Conservation (phyloP, 2,888 invertebrate species). For the Melolontha melolontha region DNA sequence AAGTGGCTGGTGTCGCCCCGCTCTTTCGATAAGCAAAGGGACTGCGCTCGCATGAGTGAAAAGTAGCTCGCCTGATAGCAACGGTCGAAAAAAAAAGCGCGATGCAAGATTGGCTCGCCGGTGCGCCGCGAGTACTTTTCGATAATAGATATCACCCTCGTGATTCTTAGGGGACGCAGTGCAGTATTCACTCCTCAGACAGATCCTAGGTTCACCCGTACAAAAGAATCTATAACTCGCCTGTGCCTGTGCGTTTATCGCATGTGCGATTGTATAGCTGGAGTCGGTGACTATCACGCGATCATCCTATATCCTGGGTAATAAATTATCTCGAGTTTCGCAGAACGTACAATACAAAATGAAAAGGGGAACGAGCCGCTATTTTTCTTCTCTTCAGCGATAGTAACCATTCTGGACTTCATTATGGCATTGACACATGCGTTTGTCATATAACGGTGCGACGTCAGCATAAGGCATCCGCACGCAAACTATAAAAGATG, state of each 20-base stretch:
- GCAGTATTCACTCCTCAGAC: constrained; percentile 4
- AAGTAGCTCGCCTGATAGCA: constrained; percentile 2
- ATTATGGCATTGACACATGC: constrained; percentile 61
- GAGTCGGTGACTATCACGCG: constrained; percentile 56
- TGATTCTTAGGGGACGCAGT: neutral
- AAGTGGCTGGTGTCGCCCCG: constrained; percentile 25
- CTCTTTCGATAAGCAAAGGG: constrained; percentile 19
- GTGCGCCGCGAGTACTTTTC: constrained; percentile 51
- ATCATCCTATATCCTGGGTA: constrained; percentile 62
- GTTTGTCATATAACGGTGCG: constrained; percentile 55
- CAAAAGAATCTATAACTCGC: constrained; percentile 2
- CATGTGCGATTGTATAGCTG: constrained; percentile 19
- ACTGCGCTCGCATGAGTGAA: neutral
- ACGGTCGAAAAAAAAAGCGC: constrained; percentile 3
- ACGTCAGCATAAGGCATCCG: constrained; percentile 39
- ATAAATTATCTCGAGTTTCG: constrained; percentile 59
- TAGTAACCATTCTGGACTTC: constrained; percentile 56
- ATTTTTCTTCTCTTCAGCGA: constrained; percentile 26
- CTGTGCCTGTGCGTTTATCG: neutral
- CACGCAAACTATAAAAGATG: constrained; percentile 54
- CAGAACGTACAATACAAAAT: constrained; percentile 12
- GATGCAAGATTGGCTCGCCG: constrained; percentile 5
- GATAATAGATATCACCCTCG: constrained; percentile 55
- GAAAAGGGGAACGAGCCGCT: constrained; percentile 13
- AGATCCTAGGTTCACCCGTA: constrained; percentile 8